A percentile compares a stretch with the other conserved stretches of the same genome.
Evolutionary conservation across 2,888 invertebrate genomes (phyloP).

Genomic region (Pecten maximus): DNA sequence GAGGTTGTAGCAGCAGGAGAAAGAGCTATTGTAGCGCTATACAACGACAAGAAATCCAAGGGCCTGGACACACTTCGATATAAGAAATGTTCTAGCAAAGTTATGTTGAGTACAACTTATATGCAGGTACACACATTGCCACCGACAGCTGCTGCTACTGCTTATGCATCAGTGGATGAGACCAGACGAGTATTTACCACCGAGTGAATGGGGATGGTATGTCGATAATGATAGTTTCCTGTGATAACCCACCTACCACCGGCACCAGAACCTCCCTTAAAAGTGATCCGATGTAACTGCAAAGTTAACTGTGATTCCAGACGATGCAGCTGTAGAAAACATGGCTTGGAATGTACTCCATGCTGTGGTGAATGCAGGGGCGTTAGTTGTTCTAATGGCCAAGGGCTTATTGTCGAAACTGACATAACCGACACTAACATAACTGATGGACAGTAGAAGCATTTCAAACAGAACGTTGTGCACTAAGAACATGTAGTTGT

Average conservation of each 20-base stretch:
- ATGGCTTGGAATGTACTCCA: constrained; percentile 53
- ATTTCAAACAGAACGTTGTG: too few species aligned
- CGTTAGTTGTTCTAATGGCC: too few species aligned
- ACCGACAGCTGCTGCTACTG: constrained; percentile 63
- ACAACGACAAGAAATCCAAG: constrained; percentile 30
- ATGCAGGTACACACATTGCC: constrained; percentile 60
- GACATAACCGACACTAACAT: too few species aligned
- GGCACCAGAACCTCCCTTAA: constrained; percentile 62
- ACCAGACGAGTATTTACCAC: constrained; percentile 39
- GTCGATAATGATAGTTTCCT: constrained; percentile 45
- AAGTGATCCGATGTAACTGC: constrained; percentile 61
- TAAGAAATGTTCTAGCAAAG: constrained; percentile 53
- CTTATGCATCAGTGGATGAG: constrained; percentile 57
- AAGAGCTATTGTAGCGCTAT: constrained; percentile 42
- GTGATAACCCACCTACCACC: constrained; percentile 49
- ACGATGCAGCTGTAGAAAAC: constrained; percentile 56
- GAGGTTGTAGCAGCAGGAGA: constrained; percentile 53
- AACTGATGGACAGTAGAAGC: too few species aligned
- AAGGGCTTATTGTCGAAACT: too few species aligned
- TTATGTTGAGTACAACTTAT: constrained; percentile 44
- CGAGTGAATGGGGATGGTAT: constrained; percentile 61
- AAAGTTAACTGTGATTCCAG: constrained; percentile 55
- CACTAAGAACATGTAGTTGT: too few species aligned
- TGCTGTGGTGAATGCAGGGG: constrained; percentile 54
- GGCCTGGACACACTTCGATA: constrained; percentile 36